A percentile compares a stretch with the other conserved stretches of the same genome.
phyloP scores from a whole-genome alignment of 2,888 invertebrate species.

The Rapana venosa region DNA sequence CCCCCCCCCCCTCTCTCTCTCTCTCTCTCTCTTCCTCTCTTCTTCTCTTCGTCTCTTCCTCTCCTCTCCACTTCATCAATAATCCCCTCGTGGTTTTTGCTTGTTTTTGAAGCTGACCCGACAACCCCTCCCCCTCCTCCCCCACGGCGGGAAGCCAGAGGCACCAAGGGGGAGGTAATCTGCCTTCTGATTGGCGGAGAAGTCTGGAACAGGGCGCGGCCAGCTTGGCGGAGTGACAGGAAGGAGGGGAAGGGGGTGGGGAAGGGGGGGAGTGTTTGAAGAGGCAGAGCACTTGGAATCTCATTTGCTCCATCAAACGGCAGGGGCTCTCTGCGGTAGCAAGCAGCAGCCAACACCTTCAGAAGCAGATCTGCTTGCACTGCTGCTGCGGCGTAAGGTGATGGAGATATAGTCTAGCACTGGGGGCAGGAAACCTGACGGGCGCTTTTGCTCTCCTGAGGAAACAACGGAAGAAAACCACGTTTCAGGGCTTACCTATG shows the following conservation, averaged over 20 bases:
- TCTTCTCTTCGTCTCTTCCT: background rate
- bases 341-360: slow-evolving; percentile 20
- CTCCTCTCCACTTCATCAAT: slow-evolving; percentile 9
- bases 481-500: no score
- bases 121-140: slow-evolving; percentile 7
- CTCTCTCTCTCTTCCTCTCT: background rate
- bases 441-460: no score
- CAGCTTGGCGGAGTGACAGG: slow-evolving; percentile 15
- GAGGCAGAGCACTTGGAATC: slow-evolving; percentile 39
- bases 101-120: slow-evolving; percentile 30
- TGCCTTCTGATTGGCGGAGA: slow-evolving; percentile 14
- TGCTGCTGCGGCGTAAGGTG: background rate
- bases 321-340: slow-evolving; percentile 21
- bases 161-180: background rate
- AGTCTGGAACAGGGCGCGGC: slow-evolving; percentile 42
- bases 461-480: no score
- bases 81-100: slow-evolving; percentile 36
- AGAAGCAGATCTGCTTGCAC: background rate
- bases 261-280: background rate
- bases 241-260: background rate
- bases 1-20: background rate
- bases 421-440: background rate
- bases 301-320: slow-evolving; percentile 43
- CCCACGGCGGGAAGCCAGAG: background rate
- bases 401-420: background rate